phyloP scores from a whole-genome alignment of 2,113 vertebrate species.

The Microcebus tavaratra region DNA sequence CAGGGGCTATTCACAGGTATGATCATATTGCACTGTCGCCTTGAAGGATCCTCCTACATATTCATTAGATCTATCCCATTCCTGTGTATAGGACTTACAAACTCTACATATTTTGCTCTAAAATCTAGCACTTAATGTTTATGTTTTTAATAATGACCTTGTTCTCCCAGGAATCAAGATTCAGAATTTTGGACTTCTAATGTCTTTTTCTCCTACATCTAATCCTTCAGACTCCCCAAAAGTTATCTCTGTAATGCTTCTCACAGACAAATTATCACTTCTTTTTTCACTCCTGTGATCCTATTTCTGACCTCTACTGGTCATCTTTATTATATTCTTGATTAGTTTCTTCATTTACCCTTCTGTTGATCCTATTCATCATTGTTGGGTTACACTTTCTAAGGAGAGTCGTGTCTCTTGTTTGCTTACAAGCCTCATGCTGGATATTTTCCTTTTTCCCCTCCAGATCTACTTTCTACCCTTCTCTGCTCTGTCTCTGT shows the following conservation, averaged over 20 bases:
- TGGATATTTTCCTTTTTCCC: background rate
- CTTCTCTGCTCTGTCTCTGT: background rate
- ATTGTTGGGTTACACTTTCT: background rate
- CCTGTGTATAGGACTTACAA: background rate
- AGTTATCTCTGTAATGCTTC: background rate
- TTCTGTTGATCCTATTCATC: background rate
- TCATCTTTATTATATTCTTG: background rate
- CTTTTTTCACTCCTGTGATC: background rate
- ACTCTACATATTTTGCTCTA: background rate
- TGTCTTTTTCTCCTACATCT: background rate
- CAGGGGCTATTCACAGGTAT: too few relatives aligned
- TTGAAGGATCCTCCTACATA: too few relatives aligned
- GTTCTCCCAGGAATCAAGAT: background rate
- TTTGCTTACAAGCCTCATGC: background rate
- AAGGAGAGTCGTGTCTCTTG: background rate
- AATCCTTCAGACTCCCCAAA: background rate
- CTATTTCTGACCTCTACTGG: background rate
- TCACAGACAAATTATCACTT: background rate
- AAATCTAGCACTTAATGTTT: background rate
- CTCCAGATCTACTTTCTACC: background rate
- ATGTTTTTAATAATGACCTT: background rate
- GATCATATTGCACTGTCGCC: too few relatives aligned
- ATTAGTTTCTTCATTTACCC: background rate
- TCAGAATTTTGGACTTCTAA: background rate
- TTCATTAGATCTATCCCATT: background rate